These are phyloP conservation scores for Cataglyphis hispanica DNA, from an alignment of 1,140 invertebrate species.

Conservation along the genomic window DNA sequence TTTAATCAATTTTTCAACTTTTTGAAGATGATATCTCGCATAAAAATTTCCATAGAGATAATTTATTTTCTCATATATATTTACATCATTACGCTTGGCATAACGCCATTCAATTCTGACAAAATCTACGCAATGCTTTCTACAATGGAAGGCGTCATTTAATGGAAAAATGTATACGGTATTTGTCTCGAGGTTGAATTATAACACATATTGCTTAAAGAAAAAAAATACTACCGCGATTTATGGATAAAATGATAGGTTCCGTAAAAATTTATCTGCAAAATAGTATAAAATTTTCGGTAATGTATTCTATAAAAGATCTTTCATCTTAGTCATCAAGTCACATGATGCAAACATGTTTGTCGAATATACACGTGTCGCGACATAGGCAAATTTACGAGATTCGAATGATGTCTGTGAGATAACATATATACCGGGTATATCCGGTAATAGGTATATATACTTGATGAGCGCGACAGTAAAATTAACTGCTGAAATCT, in stretches of 20 bases:
- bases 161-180: background rate
- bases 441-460: conserved; percentile 23
- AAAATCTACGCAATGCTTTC: background rate
- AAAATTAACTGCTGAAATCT: conserved; percentile 5
- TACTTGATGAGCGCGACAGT: background rate
- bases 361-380: conserved; percentile 24
- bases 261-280: background rate
- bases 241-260: background rate
- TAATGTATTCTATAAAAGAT: background rate
- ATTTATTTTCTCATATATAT: background rate
- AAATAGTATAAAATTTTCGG: conserved; percentile 22
- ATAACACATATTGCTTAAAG: background rate
- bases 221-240: background rate
- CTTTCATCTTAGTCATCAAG: background rate
- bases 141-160: background rate
- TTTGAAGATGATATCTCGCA: background rate
- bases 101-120: background rate
- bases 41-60: background rate
- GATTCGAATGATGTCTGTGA: conserved; percentile 31
- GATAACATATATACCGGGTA: conserved; percentile 21
- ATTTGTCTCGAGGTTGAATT: background rate
- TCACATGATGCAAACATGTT: conserved; percentile 30
- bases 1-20: no score
- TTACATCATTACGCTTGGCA: background rate
- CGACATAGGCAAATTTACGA: conserved; percentile 8